Evolutionary conservation across 2,888 invertebrate genomes (phyloP).

Genomic region (Strigamia maritima): DNA sequence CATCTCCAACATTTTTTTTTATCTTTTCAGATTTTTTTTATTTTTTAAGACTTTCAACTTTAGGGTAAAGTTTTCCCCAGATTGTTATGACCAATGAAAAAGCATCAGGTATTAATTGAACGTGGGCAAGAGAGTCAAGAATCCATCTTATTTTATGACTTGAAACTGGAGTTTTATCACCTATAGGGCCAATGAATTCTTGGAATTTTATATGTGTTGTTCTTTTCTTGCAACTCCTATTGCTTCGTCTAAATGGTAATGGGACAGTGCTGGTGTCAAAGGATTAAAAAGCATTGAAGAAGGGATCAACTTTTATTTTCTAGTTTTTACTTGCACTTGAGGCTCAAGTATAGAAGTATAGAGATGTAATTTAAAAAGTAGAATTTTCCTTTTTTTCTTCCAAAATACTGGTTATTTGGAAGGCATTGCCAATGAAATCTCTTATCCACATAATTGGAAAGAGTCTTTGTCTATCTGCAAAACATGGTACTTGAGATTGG

Average conservation of each 20-base stretch:
- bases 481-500: neutral
- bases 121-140: neutral
- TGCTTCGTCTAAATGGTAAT: neutral
- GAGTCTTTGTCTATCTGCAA: neutral
- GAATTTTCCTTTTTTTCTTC: neutral
- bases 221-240: neutral
- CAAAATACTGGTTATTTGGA: neutral
- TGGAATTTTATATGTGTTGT: neutral
- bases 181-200: neutral
- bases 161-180: neutral
- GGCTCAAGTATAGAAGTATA: neutral
- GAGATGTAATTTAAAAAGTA: neutral
- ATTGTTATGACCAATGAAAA: neutral
- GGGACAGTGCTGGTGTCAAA: neutral
- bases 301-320: neutral
- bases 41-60: neutral
- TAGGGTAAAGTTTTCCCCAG: neutral
- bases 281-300: neutral
- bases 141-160: constrained; percentile 9
- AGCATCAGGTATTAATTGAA: constrained; percentile 4
- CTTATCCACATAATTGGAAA: neutral
- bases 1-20: neutral
- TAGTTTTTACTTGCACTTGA: neutral
- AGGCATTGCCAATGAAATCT: neutral
- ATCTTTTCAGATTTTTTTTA: neutral